Evolutionary conservation across 2,888 invertebrate species (phyloP), one percentile per base, ranked within the genome.

Genomic region (Gastracanthus pulcherrimus): DNA sequence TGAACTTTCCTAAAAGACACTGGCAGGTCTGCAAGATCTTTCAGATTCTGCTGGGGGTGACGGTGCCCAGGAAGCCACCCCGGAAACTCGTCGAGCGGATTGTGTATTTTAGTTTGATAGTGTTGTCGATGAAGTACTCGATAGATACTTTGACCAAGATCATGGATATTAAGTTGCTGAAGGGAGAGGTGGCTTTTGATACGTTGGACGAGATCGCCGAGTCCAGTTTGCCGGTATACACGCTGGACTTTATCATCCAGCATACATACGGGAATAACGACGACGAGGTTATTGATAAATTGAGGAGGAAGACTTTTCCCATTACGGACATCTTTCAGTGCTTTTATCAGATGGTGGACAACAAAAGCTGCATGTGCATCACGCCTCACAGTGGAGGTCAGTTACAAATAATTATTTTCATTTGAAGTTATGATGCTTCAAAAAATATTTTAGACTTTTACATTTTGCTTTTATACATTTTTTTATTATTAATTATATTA

Each of bases 301-400:
- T 71, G 6, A 58, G 4, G 13, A 58, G 7, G n/a, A 71, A 58
- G 36, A 71, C 71, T 9, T 13, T 19, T 11, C 34, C 55, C 58
- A 16, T 58, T 4, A n/a, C 16, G 6, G 38, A 71, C 16, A 71
- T 71, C 7, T 71, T 19, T 16, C 38, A 36, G 26, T 71, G 71
- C 1, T 5, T 71, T 16, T 38, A 71, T 23, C 26, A 58, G 19
- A 19, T 26, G n/a, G 58, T 29, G 26, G 55, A 38, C 0, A 71
- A 55, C 58, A 55, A 71, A 26, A 58, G 55, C 34, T 71, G 71
- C 58, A 71, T 71, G 58, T 71, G 71, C 58, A 58, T 71, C n/a
- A 26, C 38, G 9, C 71, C 71, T 3, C 71, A 71, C 26, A 58
- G 58, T 1, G 71, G 26, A 26, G 71, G 71, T 71, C 29, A 66